A percentile compares a stretch with the other conserved stretches of the same genome.
Conservation (phyloP, 2,797 vertebrate species). For the Muraenolepis orangiensis region DNA sequence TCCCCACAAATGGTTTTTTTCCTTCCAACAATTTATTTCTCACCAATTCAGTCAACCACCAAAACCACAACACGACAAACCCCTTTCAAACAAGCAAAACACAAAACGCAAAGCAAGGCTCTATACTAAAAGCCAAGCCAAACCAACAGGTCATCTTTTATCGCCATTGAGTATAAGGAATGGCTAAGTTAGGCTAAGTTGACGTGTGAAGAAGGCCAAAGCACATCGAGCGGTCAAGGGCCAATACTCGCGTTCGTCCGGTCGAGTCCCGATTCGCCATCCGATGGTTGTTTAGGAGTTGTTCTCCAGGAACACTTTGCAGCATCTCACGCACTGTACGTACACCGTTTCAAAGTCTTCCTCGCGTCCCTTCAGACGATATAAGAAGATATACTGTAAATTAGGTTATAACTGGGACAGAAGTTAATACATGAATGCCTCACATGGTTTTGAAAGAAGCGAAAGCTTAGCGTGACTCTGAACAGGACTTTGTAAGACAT, state of each 20-base stretch:
- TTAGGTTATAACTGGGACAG: not conserved
- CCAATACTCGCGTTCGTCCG: not conserved
- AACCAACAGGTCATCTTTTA: constrained; percentile 13
- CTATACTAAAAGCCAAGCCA: constrained; percentile 32
- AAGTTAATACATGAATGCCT: not conserved
- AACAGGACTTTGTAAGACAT: no score
- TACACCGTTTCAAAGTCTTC: constrained; percentile 94
- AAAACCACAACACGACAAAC: constrained; percentile 1
- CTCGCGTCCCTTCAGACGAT: constrained; percentile 76
- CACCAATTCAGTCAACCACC: not conserved
- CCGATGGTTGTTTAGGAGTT: constrained; percentile 68
- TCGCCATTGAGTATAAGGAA: not conserved
- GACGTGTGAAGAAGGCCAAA: not conserved
- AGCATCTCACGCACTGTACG: constrained; percentile 90
- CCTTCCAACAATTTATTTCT: not conserved
- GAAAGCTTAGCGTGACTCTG: not conserved
- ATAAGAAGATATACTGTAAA: constrained; percentile 6
- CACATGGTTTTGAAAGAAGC: not conserved
- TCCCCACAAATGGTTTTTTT: not conserved
- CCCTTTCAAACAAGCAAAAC: no score
- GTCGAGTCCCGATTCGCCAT: constrained; percentile 2
- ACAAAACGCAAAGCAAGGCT: constrained; percentile 21
- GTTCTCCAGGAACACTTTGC: constrained; percentile 86
- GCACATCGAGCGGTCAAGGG: not conserved
- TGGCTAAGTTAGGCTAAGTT: not conserved